Evolutionary conservation across 2,797 vertebrate species (phyloP), one percentile per base, ranked within the genome.

Genomic region (Rhyacichthys aspro): DNA sequence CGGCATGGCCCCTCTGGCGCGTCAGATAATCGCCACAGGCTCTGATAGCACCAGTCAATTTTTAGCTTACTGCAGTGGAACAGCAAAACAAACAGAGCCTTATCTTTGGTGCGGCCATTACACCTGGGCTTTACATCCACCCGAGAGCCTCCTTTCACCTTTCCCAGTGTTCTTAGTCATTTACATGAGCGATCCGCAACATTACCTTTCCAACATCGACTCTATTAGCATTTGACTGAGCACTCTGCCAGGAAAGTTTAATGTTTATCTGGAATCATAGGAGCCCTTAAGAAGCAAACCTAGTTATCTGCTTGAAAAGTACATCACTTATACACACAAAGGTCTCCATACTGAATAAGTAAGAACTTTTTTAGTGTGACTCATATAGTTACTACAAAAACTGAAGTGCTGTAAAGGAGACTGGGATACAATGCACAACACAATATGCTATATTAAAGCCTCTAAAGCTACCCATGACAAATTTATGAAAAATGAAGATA

Each of bases 1-100:
- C 79, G 45, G 88, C 71, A 74, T 87, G 85, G 88, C 86, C 81
- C 88, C 86, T 88, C 85, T 84, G 90, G 90, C 78, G 82, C 28
- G 71, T 82, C 81, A 88, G 90, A 91, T 92, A 93, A 91, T 89
- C 82, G 76, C 85, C 81, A 84, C 74, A 74, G 86, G 89, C 87
- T 85, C 55, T 86, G 90, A 92, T 89, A 88, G 87, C 76, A 82
- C 78, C 85, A 86, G 87, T 92, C 88, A 90, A 88, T 89, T 90
- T 88, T 86, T 78, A 82, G 86, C 85, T 85, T 81, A 84, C 71
- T 62, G 78, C 81, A 76, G 78, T 48, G 9, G 23, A 55, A 68
- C 68, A 66, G 57, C 48, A 76, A 82, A 85, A 82, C 78, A 88
- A 88, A 87, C 77, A 82, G 71, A 67, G 69, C 55, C 76, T 87